These are phyloP conservation scores for Pleuronectes platessa DNA, from an alignment of 2,113 vertebrate species.

Conservation along the genomic window DNA sequence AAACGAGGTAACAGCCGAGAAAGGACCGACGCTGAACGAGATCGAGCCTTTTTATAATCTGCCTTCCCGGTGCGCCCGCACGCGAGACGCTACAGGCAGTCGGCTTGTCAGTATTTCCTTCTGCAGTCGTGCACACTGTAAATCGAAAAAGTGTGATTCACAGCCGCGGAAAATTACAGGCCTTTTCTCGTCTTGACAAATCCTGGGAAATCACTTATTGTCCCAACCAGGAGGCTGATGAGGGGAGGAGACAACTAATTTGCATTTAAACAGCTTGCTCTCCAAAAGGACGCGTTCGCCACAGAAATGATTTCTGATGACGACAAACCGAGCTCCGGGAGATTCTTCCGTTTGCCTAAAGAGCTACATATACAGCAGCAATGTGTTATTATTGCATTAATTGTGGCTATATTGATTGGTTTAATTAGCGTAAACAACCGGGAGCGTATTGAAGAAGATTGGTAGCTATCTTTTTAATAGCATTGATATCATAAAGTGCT, in stretches of 20 bases:
- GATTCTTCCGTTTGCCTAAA: constrained; percentile 22
- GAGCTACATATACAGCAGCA: not conserved
- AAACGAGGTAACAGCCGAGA: constrained; percentile 43
- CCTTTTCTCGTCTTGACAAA: constrained; percentile 59
- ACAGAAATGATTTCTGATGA: constrained; percentile 35
- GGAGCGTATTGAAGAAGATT: constrained; percentile 12
- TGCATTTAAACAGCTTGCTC: constrained; percentile 63
- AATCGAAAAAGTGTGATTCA: constrained; percentile 63
- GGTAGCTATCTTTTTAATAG: constrained; percentile 23
- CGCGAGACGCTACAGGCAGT: constrained; percentile 13
- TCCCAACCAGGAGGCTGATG: constrained; percentile 49
- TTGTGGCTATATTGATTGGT: constrained; percentile 11
- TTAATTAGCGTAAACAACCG: constrained; percentile 26
- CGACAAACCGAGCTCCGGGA: not conserved
- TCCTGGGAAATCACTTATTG: constrained; percentile 52
- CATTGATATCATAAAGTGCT: constrained; percentile 30
- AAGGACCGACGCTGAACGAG: constrained; percentile 10
- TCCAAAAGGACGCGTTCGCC: constrained; percentile 28
- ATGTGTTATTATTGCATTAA: constrained; percentile 22
- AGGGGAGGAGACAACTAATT: constrained; percentile 56
- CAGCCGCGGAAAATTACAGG: constrained; percentile 52
- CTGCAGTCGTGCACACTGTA: constrained; percentile 16
- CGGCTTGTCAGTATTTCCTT: constrained; percentile 43
- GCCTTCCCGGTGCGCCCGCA: constrained; percentile 12
- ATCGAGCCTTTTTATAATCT: constrained; percentile 12